Base-by-base conservation (phyloP, 1,140 invertebrate genomes). In the Drosophila hydei region DNA sequence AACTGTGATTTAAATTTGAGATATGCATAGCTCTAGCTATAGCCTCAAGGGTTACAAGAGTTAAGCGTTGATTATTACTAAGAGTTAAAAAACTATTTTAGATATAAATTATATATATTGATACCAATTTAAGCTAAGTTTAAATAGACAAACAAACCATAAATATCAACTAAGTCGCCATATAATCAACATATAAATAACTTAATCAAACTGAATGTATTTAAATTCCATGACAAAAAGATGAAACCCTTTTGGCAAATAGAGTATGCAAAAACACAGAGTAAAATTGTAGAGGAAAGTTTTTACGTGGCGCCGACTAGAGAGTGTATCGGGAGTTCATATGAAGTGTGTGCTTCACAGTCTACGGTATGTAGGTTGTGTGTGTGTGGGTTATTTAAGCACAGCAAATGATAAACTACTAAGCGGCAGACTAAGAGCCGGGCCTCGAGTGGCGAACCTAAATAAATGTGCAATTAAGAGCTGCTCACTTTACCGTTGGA, bases 381-480 rank as follows among this genome's bases (percentile, higher is more conserved):
- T 60, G 43, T 42, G n/a, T 42, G 14, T 42, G 73, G 72, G 79
- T 89, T 89, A 89, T 89, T 89, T 89, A 89, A 89, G 79, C 72
- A 75, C 67, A 67, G 59, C 67, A 69, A 89, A 89, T 89, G 84
- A 89, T 89, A 89, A 89, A 89, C 84, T 89, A 89, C 84, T 89
- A 89, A 89, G 83, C 78, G 72, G 75, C 76, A 71, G 72, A 74
- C 59, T 62, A 70, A 14, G 52, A 43, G 67, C 21, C 52, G 40
- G 47, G 63, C 52, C 51, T 61, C 72, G 68, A 75, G 52, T 72
- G 81, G 81, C 74, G 84, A 83, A 83, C 84, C 83, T 84, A 89
- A 89, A 89, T 89, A 89, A 84, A 89, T 89, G 84, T 79, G 84
- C 84, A 89, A 89, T 89, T 89, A 89, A 89, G 84, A 89, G 85